These are phyloP conservation scores for Isurus oxyrinchus DNA, from an alignment of 2,113 vertebrate species.

Conservation along the genomic window DNA sequence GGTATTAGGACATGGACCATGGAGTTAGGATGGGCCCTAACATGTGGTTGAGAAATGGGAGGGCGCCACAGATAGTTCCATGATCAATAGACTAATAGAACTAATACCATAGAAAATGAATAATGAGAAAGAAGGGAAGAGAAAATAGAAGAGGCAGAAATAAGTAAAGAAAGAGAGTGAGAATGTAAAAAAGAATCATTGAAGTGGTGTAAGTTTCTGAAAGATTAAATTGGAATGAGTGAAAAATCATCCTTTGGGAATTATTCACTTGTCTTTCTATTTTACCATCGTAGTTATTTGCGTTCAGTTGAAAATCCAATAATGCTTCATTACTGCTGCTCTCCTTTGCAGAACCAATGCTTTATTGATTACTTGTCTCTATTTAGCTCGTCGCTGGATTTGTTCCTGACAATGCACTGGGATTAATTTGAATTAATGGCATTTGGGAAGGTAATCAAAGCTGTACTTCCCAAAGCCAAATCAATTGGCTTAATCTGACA, in stretches of 20 bases:
- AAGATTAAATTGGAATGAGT: not conserved
- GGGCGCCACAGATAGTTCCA: not conserved
- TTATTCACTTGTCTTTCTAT: not conserved
- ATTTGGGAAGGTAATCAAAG: conserved; percentile 69
- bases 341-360: conserved; percentile 56
- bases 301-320: conserved; percentile 43
- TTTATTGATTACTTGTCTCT: conserved; percentile 59
- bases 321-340: conserved; percentile 51
- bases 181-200: not conserved
- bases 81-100: not conserved
- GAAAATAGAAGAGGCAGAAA: not conserved
- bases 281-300: not conserved
- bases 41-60: not conserved
- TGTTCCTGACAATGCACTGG: conserved; percentile 58
- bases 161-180: not conserved
- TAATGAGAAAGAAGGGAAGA: not conserved
- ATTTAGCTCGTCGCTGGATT: conserved; percentile 62
- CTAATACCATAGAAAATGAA: not conserved
- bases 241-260: not conserved
- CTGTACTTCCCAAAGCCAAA: conserved; percentile 61
- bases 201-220: not conserved
- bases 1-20: no score
- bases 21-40: no score
- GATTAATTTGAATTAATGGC: conserved; percentile 69
- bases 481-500: conserved; percentile 62